Base-by-base conservation (phyloP, 2,113 vertebrate genomes). In the Ophthalmolycus amberensis region DNA sequence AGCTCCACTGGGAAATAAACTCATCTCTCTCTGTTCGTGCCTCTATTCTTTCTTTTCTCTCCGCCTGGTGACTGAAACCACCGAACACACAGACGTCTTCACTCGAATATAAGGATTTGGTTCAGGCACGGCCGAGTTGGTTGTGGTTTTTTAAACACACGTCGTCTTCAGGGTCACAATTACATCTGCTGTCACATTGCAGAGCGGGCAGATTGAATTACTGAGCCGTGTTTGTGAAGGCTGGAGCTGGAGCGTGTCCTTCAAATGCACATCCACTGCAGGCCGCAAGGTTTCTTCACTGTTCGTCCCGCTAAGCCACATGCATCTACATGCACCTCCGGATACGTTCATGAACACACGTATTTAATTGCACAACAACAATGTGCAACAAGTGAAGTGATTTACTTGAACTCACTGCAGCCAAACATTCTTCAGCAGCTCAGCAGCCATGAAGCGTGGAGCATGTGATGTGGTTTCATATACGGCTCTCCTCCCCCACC, bases 171-270 rank as follows among this genome's bases (percentile, higher is more conserved):
- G 32, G 78, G 42, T 84, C 69, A 75, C 68, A 79, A 75, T 85
- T 75, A 25, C 78, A 75, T 87, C 80, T 90, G 48, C 67, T 38
- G 71, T 87, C 86, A 90, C 85, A 66, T 84, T 79, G n/a, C 40
- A 8, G 32, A 27, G 37, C 8, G 42, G 29, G 54, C 14, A 64
- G 78, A 90, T 78, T 83, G 68, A 85, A 80, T 89, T 67, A 86
- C 75, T 20, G 58, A 72, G 62, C 1, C 54, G 27, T 0, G 38
- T 79, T 72, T 75, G 56, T 37, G 52, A 70, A 2, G 27, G 32
- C 8, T 29, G 40, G 1, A 56, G 64, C 60, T 22, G 25, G 15
- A 79, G 3, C 4, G 0, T 9, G 34, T 63, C 62, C 52, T 62
- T 86, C 68, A 73, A n/a, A 52, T 59, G 34, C 59, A 5, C 62